Evolutionary conservation across 2,113 vertebrate species (phyloP).

Genomic region (Hypocryptadius cinnamomeus): DNA sequence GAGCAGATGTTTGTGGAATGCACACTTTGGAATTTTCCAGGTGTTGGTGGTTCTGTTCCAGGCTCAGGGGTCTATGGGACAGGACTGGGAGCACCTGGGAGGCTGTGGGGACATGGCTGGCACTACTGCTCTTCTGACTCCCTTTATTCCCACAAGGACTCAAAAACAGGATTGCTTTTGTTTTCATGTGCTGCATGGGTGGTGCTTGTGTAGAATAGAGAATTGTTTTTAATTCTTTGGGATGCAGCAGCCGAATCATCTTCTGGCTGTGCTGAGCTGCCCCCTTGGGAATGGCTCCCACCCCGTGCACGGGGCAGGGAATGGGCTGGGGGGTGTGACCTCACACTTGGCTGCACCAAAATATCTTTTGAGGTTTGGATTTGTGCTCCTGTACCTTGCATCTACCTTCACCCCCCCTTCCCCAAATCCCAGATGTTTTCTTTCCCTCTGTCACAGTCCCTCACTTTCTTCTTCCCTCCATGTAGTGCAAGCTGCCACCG

Average conservation of each 20-base stretch:
- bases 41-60: not conserved
- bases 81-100: not conserved
- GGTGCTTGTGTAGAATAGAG: not conserved
- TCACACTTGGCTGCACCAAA: not conserved
- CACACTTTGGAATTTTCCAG: accelerated
- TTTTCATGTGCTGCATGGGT: not conserved
- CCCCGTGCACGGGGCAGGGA: accelerated
- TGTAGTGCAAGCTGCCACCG: not conserved
- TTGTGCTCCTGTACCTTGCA: not conserved
- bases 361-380: not conserved
- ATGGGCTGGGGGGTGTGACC: not conserved
- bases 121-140: not conserved
- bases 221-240: not conserved
- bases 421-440: not conserved
- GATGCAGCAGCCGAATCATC: accelerated
- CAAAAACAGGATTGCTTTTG: not conserved
- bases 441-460: not conserved
- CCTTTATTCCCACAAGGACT: not conserved
- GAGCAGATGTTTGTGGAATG: not conserved
- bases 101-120: not conserved
- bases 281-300: not conserved
- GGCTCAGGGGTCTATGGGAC: not conserved
- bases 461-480: not conserved
- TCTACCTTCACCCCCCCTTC: accelerated
- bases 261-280: not conserved